phyloP scores from a whole-genome alignment of 92 coral and sea anemone genomes.

The Paramuricea clavata region DNA sequence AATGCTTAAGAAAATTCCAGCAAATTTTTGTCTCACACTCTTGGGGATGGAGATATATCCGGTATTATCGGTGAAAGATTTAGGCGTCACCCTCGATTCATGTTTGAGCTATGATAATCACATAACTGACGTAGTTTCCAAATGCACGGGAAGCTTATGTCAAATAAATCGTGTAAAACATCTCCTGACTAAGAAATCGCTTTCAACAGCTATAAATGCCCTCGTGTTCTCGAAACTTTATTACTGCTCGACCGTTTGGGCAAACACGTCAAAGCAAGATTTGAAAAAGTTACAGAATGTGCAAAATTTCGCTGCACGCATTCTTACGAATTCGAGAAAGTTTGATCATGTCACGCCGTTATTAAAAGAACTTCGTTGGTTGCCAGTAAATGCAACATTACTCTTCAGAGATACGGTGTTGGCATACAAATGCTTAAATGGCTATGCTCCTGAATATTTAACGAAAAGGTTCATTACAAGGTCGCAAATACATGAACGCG shows the following conservation, averaged over 20 bases:
- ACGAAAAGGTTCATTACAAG: neutral
- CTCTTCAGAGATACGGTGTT: constrained; percentile 13
- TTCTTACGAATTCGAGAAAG: constrained; percentile 9
- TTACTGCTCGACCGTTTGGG: constrained; percentile 55
- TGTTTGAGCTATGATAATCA: constrained; percentile 24
- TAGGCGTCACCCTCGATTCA: constrained; percentile 42
- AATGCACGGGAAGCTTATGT: constrained; percentile 37
- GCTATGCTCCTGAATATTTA: constrained; percentile 29
- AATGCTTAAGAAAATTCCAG: constrained; percentile 53
- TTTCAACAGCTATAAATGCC: constrained; percentile 45
- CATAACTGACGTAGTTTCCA: constrained; percentile 22
- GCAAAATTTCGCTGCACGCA: constrained; percentile 45
- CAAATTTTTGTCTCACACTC: constrained; percentile 11
- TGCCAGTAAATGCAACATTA: constrained; percentile 31
- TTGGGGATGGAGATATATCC: constrained; percentile 39
- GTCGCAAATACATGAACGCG: neutral
- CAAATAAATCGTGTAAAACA: constrained; percentile 50
- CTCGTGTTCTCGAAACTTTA: constrained; percentile 44
- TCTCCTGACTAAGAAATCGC: constrained; percentile 26
- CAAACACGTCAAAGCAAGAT: constrained; percentile 39
- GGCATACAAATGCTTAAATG: constrained; percentile 27
- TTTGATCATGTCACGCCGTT: constrained; percentile 27
- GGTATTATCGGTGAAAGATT: constrained; percentile 32
- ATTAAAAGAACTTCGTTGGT: constrained; percentile 29
- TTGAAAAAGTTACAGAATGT: constrained; percentile 47